Evolutionary conservation across 2,888 invertebrate species (phyloP).

Genomic region (Fabriciana adippe): DNA sequence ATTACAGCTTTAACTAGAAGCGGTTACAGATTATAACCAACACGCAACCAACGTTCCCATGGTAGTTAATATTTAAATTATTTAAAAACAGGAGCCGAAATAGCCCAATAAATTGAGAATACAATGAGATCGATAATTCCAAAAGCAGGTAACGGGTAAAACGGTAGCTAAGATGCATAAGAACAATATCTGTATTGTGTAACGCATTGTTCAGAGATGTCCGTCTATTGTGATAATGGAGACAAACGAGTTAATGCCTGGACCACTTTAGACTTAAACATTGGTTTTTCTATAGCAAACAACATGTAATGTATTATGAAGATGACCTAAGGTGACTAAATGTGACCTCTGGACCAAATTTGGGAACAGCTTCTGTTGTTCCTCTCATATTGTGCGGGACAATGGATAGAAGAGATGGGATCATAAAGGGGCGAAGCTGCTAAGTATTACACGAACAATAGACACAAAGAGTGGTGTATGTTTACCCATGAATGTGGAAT

Average conservation of each 20-base stretch:
- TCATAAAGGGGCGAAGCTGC: constrained; percentile 77
- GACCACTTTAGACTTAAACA: constrained; percentile 49
- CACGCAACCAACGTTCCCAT: constrained; percentile 63
- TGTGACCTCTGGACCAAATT: constrained; percentile 70
- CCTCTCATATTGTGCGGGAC: constrained; percentile 60
- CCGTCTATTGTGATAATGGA: constrained; percentile 42
- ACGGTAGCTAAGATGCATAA: constrained; percentile 76
- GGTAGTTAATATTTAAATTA: constrained; percentile 70
- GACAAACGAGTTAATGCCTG: constrained; percentile 44
- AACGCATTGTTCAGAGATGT: constrained; percentile 62
- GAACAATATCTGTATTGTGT: constrained; percentile 68
- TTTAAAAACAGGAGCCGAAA: constrained; percentile 59
- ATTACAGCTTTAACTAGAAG: constrained; percentile 40
- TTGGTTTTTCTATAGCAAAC: constrained; percentile 64
- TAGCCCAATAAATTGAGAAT: constrained; percentile 68
- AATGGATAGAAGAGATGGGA: constrained; percentile 67
- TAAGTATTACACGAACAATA: constrained; percentile 77
- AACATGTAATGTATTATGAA: constrained; percentile 63
- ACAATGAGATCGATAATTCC: constrained; percentile 78
- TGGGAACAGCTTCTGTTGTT: constrained; percentile 51
- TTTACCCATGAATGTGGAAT: constrained; percentile 80
- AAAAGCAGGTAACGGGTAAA: constrained; percentile 68
- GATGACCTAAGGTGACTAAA: constrained; percentile 72
- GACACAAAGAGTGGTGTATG: constrained; percentile 77
- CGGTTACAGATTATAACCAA: constrained; percentile 41